A percentile compares a stretch with the other conserved stretches of the same genome.
phyloP scores from a whole-genome alignment of 2,797 vertebrate genomes.

The Sylvilagus floridanus region DNA sequence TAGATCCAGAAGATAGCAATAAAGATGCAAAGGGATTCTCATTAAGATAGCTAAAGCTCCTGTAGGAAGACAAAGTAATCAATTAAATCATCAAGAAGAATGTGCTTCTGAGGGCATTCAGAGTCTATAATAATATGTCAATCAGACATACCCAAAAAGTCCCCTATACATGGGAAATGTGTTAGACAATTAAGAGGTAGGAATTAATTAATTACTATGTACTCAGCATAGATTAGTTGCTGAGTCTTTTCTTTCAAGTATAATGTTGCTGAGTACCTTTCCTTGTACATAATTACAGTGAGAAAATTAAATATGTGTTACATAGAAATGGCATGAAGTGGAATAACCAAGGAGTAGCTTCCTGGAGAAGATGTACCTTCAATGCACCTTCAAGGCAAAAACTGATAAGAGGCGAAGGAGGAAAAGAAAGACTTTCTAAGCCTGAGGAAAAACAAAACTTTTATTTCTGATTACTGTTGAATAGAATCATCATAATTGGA shows the following conservation, averaged over 20 bases:
- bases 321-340: neutral
- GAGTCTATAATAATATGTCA: conserved; percentile 44
- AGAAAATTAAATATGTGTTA: conserved; percentile 3
- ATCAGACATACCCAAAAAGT: neutral
- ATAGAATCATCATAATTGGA: neutral
- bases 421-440: neutral
- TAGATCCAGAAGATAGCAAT: conserved; percentile 1
- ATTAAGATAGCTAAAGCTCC: neutral
- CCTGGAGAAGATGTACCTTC: neutral
- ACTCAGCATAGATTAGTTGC: neutral
- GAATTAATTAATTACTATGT: conserved; percentile 23
- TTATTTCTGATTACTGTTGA: neutral
- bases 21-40: conserved; percentile 57
- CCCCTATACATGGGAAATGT: neutral
- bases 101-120: neutral
- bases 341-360: neutral
- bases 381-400: neutral
- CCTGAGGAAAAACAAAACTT: neutral
- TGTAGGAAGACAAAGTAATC: neutral
- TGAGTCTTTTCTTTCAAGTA: neutral
- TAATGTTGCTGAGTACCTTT: neutral
- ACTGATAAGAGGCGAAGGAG: neutral
- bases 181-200: neutral
- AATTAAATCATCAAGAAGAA: conserved; percentile 52
- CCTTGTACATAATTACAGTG: neutral